Evolutionary conservation across 2,888 invertebrate species (phyloP), one percentile per base, ranked within the genome.

Genomic region (Gastrophysa polygoni): DNA sequence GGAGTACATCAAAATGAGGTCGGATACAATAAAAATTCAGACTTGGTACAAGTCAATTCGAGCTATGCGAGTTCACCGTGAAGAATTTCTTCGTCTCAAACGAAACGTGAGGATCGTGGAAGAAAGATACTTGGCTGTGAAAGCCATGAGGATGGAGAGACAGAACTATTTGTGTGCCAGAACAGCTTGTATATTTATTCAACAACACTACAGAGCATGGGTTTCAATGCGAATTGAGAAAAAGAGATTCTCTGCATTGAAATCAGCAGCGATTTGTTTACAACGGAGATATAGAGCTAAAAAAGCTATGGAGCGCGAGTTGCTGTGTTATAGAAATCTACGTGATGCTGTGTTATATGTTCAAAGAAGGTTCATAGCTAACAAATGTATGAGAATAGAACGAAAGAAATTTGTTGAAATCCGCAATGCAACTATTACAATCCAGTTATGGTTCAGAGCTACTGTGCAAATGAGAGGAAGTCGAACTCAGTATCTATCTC

Each of bases 321-420:
- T 38, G 20, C 16, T 4, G 7, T 21, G 38, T 3, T 84, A 80
- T 60, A 16, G 49, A 20, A 18, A 16, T 1, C 58, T 69, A 16
- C 67, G 57, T 59, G 46, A 48, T 46, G 34, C 64, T 16, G 49
- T 58, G 0, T 71, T 85, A 6, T 74, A 78, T 18, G 63, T 87
- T 2, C 89, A 89, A 71, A 79, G 83, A 47, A 75, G 80, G 17
- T 82, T 79, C 66, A 83, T 85, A 47, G 81, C 83, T 6, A 81
- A 81, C 64, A 50, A 16, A 55, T 20, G 44, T 73, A 81, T 70
- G 80, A 80, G 44, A 58, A 56, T 21, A 1, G 51, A 61, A 2
- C 82, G 82, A 7, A 73, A 76, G 20, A 73, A 80, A 17, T 86
- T 83, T 63, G 63, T 74, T 8, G 18, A 8, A 5, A 10, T 68